Evolutionary conservation across 2,797 vertebrate species (phyloP).

Genomic region (Liasis olivaceus): DNA sequence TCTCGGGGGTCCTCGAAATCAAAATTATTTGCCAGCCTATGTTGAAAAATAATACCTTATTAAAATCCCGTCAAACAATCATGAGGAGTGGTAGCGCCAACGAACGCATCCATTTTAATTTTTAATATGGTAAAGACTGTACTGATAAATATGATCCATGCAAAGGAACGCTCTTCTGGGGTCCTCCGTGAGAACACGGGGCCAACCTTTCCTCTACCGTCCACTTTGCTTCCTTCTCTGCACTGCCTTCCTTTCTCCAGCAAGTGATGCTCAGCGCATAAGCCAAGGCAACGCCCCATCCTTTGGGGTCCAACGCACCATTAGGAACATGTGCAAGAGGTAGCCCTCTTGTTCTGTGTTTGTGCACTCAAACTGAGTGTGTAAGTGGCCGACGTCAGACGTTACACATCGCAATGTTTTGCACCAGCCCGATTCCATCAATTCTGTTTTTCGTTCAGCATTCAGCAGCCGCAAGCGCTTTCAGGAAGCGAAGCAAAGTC

Average conservation of each 20-base stretch:
- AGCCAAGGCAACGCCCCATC: not conserved
- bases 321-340: not conserved
- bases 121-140: too few species aligned
- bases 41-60: too few species aligned
- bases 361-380: not conserved
- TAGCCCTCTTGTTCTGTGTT: not conserved
- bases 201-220: not conserved
- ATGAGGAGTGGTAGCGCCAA: too few species aligned
- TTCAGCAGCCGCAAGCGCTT: not conserved
- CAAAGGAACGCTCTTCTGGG: too few species aligned
- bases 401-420: not conserved
- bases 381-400: not conserved
- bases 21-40: too few species aligned
- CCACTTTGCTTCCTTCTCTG: not conserved
- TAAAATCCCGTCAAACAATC: too few species aligned
- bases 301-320: not conserved
- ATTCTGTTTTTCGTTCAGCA: too few species aligned
- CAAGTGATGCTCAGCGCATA: not conserved
- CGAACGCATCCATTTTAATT: too few species aligned
- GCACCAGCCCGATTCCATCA: accelerated
- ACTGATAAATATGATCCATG: too few species aligned
- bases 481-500: not conserved
- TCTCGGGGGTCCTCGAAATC: too few species aligned
- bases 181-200: not conserved
- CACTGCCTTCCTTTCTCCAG: not conserved